These are phyloP conservation scores for Enteromius unitaeniatus DNA, from an alignment of 2,797 vertebrate species.

Conservation along the genomic window DNA sequence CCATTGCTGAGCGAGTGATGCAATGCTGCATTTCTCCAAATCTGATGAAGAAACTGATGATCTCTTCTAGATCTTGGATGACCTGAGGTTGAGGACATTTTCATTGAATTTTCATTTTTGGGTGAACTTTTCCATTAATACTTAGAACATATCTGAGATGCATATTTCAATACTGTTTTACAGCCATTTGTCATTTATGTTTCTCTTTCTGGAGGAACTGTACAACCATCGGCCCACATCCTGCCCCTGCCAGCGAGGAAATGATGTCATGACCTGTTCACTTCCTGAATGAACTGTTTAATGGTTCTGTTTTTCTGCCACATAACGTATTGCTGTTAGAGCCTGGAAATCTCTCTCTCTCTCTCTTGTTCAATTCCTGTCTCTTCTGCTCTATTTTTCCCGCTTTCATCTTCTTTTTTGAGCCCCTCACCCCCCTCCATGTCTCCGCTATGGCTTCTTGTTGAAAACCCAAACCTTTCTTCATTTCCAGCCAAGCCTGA, in stretches of 20 bases:
- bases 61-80: not conserved
- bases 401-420: conserved; percentile 14
- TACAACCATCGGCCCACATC: conserved; percentile 70
- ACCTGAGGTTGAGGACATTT: not conserved
- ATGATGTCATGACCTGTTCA: conserved; percentile 79
- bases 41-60: not conserved
- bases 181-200: not conserved
- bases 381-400: conserved; percentile 12
- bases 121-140: not conserved
- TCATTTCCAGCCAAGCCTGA: conserved; percentile 35
- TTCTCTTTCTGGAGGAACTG: conserved; percentile 63
- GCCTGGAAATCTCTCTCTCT: conserved; percentile 20
- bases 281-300: conserved; percentile 83
- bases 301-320: conserved; percentile 62
- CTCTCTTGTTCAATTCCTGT: conserved; percentile 1
- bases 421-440: not conserved
- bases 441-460: conserved; percentile 13
- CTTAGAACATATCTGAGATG: too few relatives aligned
- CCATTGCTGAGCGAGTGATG: not conserved
- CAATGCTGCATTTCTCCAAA: not conserved
- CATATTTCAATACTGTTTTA: too few relatives aligned
- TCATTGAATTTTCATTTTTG: not conserved
- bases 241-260: conserved; percentile 76
- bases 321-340: conserved; percentile 23
- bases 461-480: conserved; percentile 22